Evolutionary conservation across 2,888 invertebrate genomes (phyloP), one percentile per base, ranked within the genome.

Genomic region (Rhaphigaster nebulosa): DNA sequence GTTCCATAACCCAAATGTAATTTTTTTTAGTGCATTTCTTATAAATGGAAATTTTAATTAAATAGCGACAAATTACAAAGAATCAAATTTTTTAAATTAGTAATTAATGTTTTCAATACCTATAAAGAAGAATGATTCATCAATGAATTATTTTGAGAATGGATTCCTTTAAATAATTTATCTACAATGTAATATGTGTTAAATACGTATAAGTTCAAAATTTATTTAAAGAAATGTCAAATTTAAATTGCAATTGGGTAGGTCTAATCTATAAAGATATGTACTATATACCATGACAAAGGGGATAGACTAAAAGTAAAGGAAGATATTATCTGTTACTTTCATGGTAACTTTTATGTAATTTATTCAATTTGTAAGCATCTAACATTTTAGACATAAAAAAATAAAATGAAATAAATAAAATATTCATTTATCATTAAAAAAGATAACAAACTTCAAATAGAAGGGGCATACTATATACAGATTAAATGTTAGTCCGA

Each of bases 161-260:
- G 60, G n/a, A 60, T 60, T n/a, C 26, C 60, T 60, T n/a, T n/a
- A 60, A 60, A 60, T 65, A 29, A 65, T 65, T 65, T 34, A 65
- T 65, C 29, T 29, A 29, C 4, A 4, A 29, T 29, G 29, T 65
- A 65, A 60, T 38, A 20, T 23, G 29, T 6, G 10, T 70, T 6
- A 76, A 10, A 18, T n/a, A 60, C n/a, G n/a, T 60, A n/a, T 18
- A 65, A 34, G 15, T 65, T 76, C 29, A 76, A 56, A 54, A 56
- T 54, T 45, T 38, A 65, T 65, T 41, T 89, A 26, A 89, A 45
- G 60, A 56, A 88, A 54, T 84, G 26, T 50, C 54, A 52, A 52
- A 54, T 38, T 87, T 20, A 52, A 90, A 87, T 90, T 90, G 87
- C 84, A 90, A 90, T 90, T 56, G 90, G 90, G 90, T 90, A 87